Conservation (phyloP, 2,113 vertebrate species). For the Protobothrops mucrosquamatus region DNA sequence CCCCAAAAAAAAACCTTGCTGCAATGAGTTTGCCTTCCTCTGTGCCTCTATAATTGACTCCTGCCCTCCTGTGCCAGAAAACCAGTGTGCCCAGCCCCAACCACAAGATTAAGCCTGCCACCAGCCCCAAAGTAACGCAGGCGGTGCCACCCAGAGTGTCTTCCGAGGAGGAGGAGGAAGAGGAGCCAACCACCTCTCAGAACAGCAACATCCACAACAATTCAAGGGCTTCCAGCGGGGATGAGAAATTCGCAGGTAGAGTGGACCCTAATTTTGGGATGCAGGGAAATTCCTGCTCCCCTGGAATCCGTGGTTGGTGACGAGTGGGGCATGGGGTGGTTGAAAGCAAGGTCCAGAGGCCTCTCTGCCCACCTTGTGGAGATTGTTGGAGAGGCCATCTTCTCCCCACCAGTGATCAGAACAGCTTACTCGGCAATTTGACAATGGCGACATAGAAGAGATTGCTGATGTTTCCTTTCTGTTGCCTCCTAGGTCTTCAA, state of each 20-base stretch:
- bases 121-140: constrained; percentile 35
- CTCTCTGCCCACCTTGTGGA: background rate
- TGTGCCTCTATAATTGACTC: background rate
- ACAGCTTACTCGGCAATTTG: background rate
- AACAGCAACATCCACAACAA: constrained; percentile 7
- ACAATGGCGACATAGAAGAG: background rate
- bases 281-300: background rate
- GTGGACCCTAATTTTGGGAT: background rate
- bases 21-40: no score
- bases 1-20: background rate
- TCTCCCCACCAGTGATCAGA: background rate
- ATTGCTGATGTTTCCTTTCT: background rate
- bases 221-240: constrained; percentile 57
- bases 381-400: background rate
- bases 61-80: background rate
- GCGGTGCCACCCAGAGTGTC: background rate
- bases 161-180: constrained; percentile 41
- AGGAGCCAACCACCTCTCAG: constrained; percentile 40
- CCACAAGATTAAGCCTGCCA: constrained; percentile 17
- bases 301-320: background rate
- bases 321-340: background rate
- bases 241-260: constrained; percentile 66
- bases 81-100: constrained; percentile 18
- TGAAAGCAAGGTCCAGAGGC: background rate
- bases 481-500: constrained; percentile 30